phyloP scores from a whole-genome alignment of 2,797 vertebrate genomes.

The Sebastes dallii region DNA sequence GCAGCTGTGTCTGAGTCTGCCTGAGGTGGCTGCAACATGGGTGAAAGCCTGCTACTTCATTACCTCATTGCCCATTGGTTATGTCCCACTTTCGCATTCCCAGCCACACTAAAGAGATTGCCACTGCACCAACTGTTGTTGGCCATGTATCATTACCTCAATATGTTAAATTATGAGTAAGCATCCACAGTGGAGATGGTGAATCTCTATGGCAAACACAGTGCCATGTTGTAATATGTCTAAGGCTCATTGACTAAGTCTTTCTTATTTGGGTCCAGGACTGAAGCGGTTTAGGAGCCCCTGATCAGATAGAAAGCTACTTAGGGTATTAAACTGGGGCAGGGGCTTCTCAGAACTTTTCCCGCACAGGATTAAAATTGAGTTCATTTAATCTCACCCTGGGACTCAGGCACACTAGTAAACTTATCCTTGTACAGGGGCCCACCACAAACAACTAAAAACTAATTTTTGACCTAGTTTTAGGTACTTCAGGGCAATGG shows the following conservation, averaged over 20 bases:
- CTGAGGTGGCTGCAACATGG: conserved; percentile 25
- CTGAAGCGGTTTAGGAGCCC: conserved; percentile 44
- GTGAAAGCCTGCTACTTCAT: conserved; percentile 33
- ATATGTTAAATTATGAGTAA: conserved; percentile 31
- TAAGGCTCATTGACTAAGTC: conserved; percentile 43
- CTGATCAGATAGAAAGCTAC: conserved; percentile 69
- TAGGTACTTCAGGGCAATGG: neutral
- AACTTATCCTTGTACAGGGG: conserved; percentile 11
- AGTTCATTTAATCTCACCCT: conserved; percentile 63
- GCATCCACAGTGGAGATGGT: conserved; percentile 11
- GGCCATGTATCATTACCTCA: conserved; percentile 26
- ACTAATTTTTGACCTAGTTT: conserved; percentile 34
- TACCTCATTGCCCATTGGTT: conserved; percentile 51
- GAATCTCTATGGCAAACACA: conserved; percentile 33
- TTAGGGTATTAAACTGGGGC: conserved; percentile 70
- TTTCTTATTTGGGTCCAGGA: conserved; percentile 54
- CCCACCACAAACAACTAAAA: conserved; percentile 30
- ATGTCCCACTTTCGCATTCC: conserved; percentile 47
- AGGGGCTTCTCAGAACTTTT: conserved; percentile 61
- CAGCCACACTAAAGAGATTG: conserved; percentile 18
- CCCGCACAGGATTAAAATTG: conserved; percentile 64
- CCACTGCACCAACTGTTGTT: conserved; percentile 18
- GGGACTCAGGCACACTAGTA: conserved; percentile 33
- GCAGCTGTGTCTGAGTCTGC: conserved; percentile 1
- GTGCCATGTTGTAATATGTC: conserved; percentile 1